These are phyloP conservation scores for Chydorus sphaericus DNA, from an alignment of 2,888 invertebrate genomes.

Conservation along the genomic window DNA sequence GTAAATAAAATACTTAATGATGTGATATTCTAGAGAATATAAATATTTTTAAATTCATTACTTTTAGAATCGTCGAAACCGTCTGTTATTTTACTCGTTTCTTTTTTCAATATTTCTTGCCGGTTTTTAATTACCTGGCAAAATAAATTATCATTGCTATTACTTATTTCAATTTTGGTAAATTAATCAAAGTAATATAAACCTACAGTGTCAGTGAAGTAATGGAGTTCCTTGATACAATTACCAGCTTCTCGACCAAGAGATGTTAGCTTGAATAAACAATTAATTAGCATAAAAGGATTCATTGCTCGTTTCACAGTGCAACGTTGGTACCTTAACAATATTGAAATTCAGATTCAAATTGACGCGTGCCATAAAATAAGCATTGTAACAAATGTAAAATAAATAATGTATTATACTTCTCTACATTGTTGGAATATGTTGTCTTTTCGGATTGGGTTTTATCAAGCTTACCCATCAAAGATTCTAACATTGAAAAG, in stretches of 20 bases:
- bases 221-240: background rate
- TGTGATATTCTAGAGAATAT: too few species aligned
- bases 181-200: background rate
- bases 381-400: too few species aligned
- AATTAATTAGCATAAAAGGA: background rate
- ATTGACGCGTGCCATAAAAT: too few species aligned
- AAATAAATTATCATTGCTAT: too few species aligned
- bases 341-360: too few species aligned
- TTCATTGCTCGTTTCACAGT: constrained; percentile 5
- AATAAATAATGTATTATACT: too few species aligned
- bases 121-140: background rate
- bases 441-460: background rate
- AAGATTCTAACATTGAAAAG: background rate
- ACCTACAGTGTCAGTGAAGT: background rate
- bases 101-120: background rate
- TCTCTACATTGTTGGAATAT: background rate
- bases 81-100: background rate
- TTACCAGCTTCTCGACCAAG: background rate
- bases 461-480: background rate
- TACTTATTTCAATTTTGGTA: background rate
- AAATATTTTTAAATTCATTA: background rate
- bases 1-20: background rate
- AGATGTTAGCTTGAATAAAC: constrained; percentile 6
- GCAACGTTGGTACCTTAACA: too few species aligned
- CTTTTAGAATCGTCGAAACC: background rate